Evolutionary conservation across 2,113 vertebrate species (phyloP).

Genomic region (Pantherophis guttatus): DNA sequence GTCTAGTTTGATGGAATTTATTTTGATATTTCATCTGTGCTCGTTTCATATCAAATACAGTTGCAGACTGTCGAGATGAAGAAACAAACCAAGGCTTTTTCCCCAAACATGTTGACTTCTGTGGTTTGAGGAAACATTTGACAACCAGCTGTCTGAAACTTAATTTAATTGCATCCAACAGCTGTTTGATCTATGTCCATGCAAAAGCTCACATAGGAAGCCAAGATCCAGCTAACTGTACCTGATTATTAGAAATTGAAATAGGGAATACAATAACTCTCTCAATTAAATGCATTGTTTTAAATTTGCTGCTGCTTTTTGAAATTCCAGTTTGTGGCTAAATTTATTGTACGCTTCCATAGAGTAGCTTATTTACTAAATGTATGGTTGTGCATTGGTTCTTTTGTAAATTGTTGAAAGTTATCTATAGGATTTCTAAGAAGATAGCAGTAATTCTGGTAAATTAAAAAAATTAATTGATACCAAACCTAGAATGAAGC

Average conservation of each 20-base stretch:
- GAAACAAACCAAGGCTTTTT: neutral
- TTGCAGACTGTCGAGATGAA: neutral
- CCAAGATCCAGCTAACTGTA: slow-evolving; percentile 12
- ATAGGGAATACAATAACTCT: neutral
- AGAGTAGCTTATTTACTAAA: neutral
- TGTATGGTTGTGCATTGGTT: neutral
- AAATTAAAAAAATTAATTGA: neutral
- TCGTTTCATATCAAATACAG: neutral
- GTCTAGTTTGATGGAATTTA: neutral
- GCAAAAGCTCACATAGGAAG: neutral
- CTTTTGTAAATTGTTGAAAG: neutral
- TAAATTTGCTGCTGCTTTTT: slow-evolving; percentile 3
- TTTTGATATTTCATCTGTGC: neutral
- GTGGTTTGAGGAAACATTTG: slow-evolving; percentile 20
- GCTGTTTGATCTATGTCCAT: slow-evolving; percentile 7
- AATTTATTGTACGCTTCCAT: too few relatives aligned
- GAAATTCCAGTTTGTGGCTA: neutral
- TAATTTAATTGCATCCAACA: slow-evolving; percentile 1
- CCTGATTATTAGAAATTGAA: slow-evolving; percentile 11
- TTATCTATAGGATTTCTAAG: neutral
- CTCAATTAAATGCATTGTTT: neutral
- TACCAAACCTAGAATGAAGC: neutral
- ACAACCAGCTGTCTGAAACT: slow-evolving; percentile 35
- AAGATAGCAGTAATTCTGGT: neutral
- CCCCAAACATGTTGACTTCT: neutral